A percentile compares a stretch with the other conserved stretches of the same genome.
Evolutionary conservation across 2,113 vertebrate genomes (phyloP).

Genomic region (Gymnogyps californianus): DNA sequence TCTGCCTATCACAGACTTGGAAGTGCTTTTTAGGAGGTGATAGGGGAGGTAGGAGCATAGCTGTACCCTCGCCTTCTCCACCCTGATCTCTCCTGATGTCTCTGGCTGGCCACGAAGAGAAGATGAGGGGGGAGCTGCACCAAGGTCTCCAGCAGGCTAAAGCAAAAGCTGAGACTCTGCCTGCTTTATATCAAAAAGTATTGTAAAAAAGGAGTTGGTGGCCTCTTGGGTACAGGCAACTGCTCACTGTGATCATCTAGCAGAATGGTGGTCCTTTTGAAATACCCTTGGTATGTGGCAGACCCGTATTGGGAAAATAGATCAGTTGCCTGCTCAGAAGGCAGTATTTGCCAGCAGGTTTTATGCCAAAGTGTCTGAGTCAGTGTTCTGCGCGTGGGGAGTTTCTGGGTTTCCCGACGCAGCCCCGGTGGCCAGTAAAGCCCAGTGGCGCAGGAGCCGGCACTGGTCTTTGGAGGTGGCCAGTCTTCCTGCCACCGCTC

Average conservation of each 20-base stretch:
- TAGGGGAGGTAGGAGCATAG: background rate
- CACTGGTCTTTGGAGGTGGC: background rate
- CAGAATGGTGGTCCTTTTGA: background rate
- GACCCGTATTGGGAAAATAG: fast-evolving
- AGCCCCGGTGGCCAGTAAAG: fast-evolving
- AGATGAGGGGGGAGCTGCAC: background rate
- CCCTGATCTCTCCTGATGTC: background rate
- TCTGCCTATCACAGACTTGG: background rate
- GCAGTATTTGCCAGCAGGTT: background rate
- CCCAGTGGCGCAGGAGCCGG: background rate
- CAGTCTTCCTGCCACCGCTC: background rate
- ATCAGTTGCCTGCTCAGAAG: background rate
- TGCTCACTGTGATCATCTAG: background rate
- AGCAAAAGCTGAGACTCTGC: background rate
- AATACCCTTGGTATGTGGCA: background rate
- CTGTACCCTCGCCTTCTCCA: background rate
- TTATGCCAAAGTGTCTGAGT: background rate
- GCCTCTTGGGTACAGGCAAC: background rate
- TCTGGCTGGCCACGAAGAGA: background rate
- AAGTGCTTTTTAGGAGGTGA: background rate
- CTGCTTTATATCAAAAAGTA: background rate
- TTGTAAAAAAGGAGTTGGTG: background rate
- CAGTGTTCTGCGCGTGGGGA: background rate
- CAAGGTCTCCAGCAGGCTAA: background rate
- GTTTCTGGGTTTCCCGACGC: background rate